Conservation (phyloP, 2,797 vertebrate genomes). For the Nyctibius grandis region DNA sequence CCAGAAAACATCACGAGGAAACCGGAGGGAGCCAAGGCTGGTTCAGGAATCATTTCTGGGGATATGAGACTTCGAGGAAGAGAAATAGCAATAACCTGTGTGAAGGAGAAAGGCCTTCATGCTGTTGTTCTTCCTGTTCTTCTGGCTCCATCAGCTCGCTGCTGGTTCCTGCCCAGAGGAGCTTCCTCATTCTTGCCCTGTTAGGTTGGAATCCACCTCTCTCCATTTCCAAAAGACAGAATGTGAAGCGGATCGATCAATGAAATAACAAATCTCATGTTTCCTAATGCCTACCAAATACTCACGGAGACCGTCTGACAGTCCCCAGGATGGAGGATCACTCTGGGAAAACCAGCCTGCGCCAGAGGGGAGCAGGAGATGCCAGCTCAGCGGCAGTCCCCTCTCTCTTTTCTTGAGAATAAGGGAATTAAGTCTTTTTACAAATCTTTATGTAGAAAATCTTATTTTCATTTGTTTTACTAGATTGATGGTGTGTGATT, state of each 20-base stretch:
- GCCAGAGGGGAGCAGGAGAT: not conserved
- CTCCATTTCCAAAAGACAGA: not conserved
- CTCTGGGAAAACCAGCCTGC: not conserved
- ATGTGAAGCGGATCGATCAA: not conserved
- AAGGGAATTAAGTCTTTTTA: not conserved
- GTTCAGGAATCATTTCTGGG: not conserved
- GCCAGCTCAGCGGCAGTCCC: not conserved
- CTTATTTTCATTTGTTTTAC: not conserved
- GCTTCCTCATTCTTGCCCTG: constrained; percentile 27
- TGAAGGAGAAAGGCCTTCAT: not conserved
- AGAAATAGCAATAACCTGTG: not conserved
- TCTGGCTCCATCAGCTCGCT: not conserved
- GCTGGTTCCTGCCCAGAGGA: not conserved
- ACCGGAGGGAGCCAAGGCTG: not conserved
- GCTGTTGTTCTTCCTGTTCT: not conserved
- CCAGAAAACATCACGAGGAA: not conserved
- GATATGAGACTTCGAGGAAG: not conserved
- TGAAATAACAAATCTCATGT: not conserved
- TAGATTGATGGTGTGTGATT: not conserved
- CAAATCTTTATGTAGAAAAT: not conserved
- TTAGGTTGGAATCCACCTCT: not conserved
- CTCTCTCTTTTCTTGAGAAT: not conserved
- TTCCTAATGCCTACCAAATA: not conserved
- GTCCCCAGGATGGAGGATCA: not conserved
- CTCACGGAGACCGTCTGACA: not conserved